These are phyloP conservation scores for Rhopilema esculentum DNA, from an alignment of 30 jellyfish, hydroid and myxozoan species.

Conservation along the genomic window DNA sequence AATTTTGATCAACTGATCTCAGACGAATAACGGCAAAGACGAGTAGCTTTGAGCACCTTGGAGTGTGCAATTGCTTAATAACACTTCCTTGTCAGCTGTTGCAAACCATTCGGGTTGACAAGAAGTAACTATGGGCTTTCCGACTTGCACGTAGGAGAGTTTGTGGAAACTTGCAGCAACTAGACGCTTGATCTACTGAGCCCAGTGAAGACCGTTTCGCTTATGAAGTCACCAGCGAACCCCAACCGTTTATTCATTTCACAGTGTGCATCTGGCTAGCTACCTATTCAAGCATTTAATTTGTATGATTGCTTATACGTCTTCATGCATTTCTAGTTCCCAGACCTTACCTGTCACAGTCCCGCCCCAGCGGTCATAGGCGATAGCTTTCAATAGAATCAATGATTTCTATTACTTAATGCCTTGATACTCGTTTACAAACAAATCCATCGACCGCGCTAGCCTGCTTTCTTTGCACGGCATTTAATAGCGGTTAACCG, in stretches of 20 bases:
- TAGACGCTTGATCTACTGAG: constrained; percentile 69
- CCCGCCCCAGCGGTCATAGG: constrained; percentile 72
- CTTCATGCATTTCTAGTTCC: constrained; percentile 66
- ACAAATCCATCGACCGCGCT: constrained; percentile 79
- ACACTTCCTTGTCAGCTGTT: neutral
- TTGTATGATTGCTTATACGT: constrained; percentile 77
- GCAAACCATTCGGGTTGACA: neutral
- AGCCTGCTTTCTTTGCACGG: constrained; percentile 32
- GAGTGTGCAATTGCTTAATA: neutral
- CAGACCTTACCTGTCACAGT: constrained; percentile 79
- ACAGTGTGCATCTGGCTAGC: constrained; percentile 72
- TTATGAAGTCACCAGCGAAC: constrained; percentile 80
- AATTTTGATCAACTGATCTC: neutral
- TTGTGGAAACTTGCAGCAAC: constrained; percentile 47
- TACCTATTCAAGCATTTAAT: constrained; percentile 72
- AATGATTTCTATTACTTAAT: constrained; percentile 76
- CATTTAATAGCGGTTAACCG: constrained; percentile 32
- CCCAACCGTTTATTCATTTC: constrained; percentile 79
- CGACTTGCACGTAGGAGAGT: constrained; percentile 21
- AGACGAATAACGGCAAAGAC: too few relatives aligned
- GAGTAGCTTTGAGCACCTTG: neutral
- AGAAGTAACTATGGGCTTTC: neutral
- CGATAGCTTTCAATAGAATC: constrained; percentile 76
- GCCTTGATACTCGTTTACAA: constrained; percentile 71
- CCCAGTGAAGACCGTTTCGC: constrained; percentile 67